Base-by-base conservation (phyloP, 2,797 vertebrate genomes). In the Mycteria americana region DNA sequence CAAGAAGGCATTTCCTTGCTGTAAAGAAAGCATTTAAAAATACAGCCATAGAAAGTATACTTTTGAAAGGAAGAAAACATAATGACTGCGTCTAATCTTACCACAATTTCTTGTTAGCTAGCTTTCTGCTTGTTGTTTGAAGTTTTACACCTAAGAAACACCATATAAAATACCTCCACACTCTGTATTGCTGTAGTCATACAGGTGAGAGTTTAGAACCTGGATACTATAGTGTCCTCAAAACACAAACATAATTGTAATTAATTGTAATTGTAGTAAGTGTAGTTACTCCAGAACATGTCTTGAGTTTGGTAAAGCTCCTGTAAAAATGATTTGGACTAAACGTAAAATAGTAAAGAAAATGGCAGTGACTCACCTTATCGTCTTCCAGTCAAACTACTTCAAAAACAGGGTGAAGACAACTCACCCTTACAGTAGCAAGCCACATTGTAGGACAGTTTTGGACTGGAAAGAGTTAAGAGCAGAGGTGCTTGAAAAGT, bases 361-460 rank as follows among this genome's bases (percentile, higher is more conserved):
- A 41, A 16, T 0, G 22, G 53, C 78, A 60, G 30, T 2, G 25
- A 15, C 25, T 50, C 6, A 2, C 30, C 65, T 68, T 8, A 7
- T 10, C 57, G 6, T 3, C 65, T 10, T 30, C 37, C 13, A 9
- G 30, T 35, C 14, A 14, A 50, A 33, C 8, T 8, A 17, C 19
- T 37, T 9, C 30, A 33, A 3, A 63, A 30, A 1, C 24, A n/a
- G 53, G 15, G 68, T 2, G 39, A 18, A 27, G 30, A 37, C 28
- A 22, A 11, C 22, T 21, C 45, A 1, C 27, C 60, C 39, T 45
- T 15, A 4, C 4, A 19, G 2, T 0, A 33, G 30, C 31, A 33
- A 6, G 24, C 30, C 30, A 1, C 33, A 0, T 1, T 1, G 14
- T 2, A 46, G 74, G 43, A 8, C 3, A 2, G 31, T 7, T 7